Evolutionary conservation across 2,888 invertebrate genomes (phyloP), one percentile per base, ranked within the genome.

Genomic region (Punctoribates punctum): DNA sequence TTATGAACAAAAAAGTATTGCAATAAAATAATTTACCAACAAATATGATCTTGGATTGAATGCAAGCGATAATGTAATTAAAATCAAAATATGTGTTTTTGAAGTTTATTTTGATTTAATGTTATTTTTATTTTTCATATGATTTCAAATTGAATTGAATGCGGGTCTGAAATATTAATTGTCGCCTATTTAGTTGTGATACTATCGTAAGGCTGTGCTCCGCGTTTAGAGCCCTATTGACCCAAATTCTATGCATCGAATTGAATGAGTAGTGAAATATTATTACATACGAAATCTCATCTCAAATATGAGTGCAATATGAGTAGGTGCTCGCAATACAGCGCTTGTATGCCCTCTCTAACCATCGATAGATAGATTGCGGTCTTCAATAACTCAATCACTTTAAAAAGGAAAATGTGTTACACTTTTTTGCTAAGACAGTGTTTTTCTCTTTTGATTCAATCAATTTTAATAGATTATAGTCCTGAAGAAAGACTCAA

Each of bases 111-210:
- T 57, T 20, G 25, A 42, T 42, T 42, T 42, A 42, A 42, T 42
- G 42, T 42, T 42, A 42, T 42, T 42, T 42, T 54, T 20, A 54
- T n/a, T 54, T 20, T 23, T 62, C 1, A 62, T 25, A 27, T 23
- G 1, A 25, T 60, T 25, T 60, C 13, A 15, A 25, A 34, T 62
- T 15, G 5, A 27, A n/a, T 34, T 70, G 20, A 46, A 70, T 70
- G 70, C 70, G 70, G 70, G 70, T 46, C 20, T 67, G 67, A 67
- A 34, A 67, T 38, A 70, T 70, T 38, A 70, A 70, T 70, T 70
- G 70, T 70, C 70, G 70, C 70, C 70, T 70, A 70, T 70, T 70
- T 70, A n/a, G 38, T 20, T 70, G 23, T 70, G 70, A 70, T 70
- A 42, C 42, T 23, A 70, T 70, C 70, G 17, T 20, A 70, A 70